phyloP scores from a whole-genome alignment of 2,113 vertebrate genomes.

The Nothocercus nigrocapillus region DNA sequence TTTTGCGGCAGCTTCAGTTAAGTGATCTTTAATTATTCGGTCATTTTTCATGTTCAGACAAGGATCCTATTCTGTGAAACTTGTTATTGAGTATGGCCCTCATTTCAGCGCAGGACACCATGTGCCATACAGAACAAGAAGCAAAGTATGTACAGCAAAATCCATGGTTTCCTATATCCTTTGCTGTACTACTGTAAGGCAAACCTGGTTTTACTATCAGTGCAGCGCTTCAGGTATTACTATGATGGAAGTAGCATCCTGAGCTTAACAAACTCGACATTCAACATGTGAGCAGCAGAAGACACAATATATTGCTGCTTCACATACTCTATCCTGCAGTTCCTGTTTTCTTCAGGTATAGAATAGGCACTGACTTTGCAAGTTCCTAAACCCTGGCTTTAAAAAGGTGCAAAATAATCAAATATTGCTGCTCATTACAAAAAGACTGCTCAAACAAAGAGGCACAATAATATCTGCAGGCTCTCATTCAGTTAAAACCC shows the following conservation, averaged over 20 bases:
- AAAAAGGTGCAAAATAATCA: not conserved
- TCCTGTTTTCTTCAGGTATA: not conserved
- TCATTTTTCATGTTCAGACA: conserved; percentile 34
- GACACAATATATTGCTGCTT: not conserved
- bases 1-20: not conserved
- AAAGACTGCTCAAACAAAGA: not conserved
- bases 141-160: not conserved
- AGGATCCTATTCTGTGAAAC: conserved; percentile 28
- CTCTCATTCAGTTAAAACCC: not conserved
- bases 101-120: not conserved
- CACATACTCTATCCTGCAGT: not conserved
- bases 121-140: not conserved
- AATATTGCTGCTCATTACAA: not conserved
- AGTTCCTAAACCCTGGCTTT: not conserved
- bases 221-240: not conserved
- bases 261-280: not conserved
- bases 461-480: not conserved
- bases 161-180: not conserved
- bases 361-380: not conserved
- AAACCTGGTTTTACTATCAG: not conserved
- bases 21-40: conserved; percentile 52
- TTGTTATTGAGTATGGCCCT: not conserved
- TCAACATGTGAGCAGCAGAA: not conserved
- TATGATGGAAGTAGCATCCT: not conserved
- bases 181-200: not conserved